A percentile compares a stretch with the other conserved stretches of the same genome.
These are phyloP conservation scores for Morpho deidamia DNA, from an alignment of 2,888 invertebrate genomes.

Conservation along the genomic window DNA sequence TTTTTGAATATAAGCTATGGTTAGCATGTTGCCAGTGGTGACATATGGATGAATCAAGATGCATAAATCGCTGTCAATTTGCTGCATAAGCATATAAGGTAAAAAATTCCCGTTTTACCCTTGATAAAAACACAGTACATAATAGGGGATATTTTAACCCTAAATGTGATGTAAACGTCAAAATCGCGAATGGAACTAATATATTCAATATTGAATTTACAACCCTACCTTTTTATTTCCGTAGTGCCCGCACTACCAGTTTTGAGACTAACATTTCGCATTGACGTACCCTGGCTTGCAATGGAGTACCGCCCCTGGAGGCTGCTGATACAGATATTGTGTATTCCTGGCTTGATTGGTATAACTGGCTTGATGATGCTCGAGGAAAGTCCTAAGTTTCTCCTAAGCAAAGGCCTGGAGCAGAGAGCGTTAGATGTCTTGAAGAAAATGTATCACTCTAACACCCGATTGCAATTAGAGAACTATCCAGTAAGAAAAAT, in stretches of 20 bases:
- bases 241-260: constrained; percentile 54
- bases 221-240: constrained; percentile 5
- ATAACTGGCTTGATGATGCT: constrained; percentile 71
- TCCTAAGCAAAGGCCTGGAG: constrained; percentile 78
- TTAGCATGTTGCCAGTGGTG: no score
- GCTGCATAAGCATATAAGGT: no score
- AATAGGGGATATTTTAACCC: no score
- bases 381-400: constrained; percentile 88
- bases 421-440: constrained; percentile 72
- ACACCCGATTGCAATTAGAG: constrained; percentile 35
- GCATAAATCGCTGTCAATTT: no score
- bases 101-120: no score
- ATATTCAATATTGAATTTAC: no score
- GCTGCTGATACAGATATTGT: constrained; percentile 81
- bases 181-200: no score
- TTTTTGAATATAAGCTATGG: no score
- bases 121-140: no score
- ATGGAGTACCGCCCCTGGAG: constrained; percentile 85
- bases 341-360: constrained; percentile 80
- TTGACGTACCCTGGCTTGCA: constrained; percentile 51
- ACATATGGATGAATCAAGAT: no score
- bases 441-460: constrained; percentile 39
- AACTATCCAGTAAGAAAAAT: constrained; percentile 39
- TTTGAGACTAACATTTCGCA: constrained; percentile 44
- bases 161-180: no score